phyloP scores from a whole-genome alignment of 2,888 invertebrate species.

The Gastrophysa polygoni region DNA sequence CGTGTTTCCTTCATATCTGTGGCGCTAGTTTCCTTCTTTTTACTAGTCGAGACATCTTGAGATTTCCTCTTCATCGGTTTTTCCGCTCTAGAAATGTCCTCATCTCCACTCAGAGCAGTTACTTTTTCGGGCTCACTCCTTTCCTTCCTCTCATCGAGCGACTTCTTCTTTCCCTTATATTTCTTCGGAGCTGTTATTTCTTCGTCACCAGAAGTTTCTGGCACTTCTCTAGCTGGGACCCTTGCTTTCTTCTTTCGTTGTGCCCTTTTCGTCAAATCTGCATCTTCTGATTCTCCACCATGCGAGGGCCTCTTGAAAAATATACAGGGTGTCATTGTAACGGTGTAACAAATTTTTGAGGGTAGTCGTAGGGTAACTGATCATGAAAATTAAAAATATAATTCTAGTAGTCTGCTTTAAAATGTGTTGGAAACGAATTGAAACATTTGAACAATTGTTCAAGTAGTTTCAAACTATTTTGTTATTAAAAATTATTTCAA shows the following conservation, averaged over 20 bases:
- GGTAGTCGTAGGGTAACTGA: no score
- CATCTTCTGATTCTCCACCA: background rate
- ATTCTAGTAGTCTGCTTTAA: no score
- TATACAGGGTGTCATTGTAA: no score
- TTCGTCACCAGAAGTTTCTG: conserved; percentile 12
- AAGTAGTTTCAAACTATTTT: no score
- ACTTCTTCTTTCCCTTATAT: conserved; percentile 2
- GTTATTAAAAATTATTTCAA: no score
- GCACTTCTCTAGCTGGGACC: conserved; percentile 2
- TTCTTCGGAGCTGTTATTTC: conserved; percentile 6
- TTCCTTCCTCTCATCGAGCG: background rate
- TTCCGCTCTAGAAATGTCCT: background rate
- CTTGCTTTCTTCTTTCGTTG: conserved; percentile 9
- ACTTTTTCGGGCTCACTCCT: background rate
- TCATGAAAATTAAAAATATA: no score
- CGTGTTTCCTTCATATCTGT: background rate
- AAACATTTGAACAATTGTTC: no score
- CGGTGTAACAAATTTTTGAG: no score
- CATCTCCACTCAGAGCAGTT: background rate
- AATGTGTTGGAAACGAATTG: no score
- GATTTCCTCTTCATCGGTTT: background rate
- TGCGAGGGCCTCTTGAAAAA: background rate
- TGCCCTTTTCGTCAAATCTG: background rate
- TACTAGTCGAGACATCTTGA: background rate
- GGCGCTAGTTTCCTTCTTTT: background rate